Evolutionary conservation across 2,888 invertebrate species (phyloP).

Genomic region (Hylaea fasciaria): DNA sequence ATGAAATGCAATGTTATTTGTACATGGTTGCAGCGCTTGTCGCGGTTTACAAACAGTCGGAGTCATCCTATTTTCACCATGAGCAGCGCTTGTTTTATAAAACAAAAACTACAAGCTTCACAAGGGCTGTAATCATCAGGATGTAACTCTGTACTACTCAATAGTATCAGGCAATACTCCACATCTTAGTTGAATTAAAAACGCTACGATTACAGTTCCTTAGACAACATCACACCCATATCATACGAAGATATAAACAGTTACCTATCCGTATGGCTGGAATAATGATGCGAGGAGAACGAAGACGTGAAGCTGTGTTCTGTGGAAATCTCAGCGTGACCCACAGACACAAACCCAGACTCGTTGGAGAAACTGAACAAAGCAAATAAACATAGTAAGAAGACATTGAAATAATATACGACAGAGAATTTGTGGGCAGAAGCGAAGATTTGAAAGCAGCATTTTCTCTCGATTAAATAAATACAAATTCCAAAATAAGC

Average conservation of each 20-base stretch:
- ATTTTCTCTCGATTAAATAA: conserved; percentile 1
- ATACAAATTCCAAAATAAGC: neutral
- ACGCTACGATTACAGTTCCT: conserved; percentile 18
- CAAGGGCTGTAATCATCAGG: no score
- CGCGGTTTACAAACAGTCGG: no score
- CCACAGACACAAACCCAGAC: conserved; percentile 82
- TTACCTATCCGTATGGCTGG: conserved; percentile 79
- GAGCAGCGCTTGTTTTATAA: no score
- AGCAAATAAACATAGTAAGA: conserved; percentile 33
- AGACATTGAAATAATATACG: conserved; percentile 29
- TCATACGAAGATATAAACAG: conserved; percentile 31
- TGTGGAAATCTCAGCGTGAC: conserved; percentile 76
- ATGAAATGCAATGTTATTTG: no score
- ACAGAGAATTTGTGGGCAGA: conserved; percentile 19
- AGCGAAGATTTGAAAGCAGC: conserved; percentile 7
- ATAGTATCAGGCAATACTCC: no score
- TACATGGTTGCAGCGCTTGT: no score
- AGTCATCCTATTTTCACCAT: no score
- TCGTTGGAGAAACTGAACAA: conserved; percentile 79
- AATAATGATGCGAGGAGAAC: conserved; percentile 77
- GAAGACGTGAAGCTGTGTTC: conserved; percentile 79
- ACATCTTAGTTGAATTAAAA: neutral
- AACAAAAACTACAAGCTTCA: no score
- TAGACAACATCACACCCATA: conserved; percentile 29
- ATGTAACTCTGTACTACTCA: no score